A percentile compares a stretch with the other conserved stretches of the same genome.
Conservation (phyloP, 2,888 invertebrate species). For the Synergus itoensis region DNA sequence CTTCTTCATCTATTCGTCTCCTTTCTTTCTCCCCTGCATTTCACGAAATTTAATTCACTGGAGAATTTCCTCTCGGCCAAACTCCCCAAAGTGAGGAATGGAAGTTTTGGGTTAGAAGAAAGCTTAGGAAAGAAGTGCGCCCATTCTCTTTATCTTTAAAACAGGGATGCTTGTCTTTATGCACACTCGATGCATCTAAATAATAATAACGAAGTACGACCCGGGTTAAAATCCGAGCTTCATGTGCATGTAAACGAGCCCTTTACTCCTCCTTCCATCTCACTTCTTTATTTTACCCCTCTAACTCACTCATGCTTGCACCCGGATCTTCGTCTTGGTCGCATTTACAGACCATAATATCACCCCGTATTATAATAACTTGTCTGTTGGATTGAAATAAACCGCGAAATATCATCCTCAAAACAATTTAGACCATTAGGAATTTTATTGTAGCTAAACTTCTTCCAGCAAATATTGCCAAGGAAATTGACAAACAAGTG, state of each 20-base stretch:
- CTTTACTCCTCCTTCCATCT: conserved; percentile 40
- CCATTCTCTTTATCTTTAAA: not conserved
- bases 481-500: not conserved
- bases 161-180: conserved; percentile 48
- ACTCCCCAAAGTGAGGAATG: conserved; percentile 33
- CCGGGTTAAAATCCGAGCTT: conserved; percentile 57
- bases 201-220: conserved; percentile 56
- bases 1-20: not conserved
- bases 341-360: conserved; percentile 10
- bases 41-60: conserved; percentile 49
- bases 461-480: not conserved
- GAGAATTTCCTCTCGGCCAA: conserved; percentile 42
- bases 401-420: not conserved
- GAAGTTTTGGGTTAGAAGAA: conserved; percentile 35
- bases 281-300: conserved; percentile 27
- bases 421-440: not conserved
- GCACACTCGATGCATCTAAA: conserved; percentile 53
- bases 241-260: conserved; percentile 50
- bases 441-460: not conserved
- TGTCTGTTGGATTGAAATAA: conserved; percentile 16
- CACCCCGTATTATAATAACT: not conserved
- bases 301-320: not conserved
- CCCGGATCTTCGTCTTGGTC: not conserved
- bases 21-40: conserved; percentile 38
- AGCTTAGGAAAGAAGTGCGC: conserved; percentile 46